Conservation (phyloP, 1,140 invertebrate genomes). For the Temnothorax nylanderi region DNA sequence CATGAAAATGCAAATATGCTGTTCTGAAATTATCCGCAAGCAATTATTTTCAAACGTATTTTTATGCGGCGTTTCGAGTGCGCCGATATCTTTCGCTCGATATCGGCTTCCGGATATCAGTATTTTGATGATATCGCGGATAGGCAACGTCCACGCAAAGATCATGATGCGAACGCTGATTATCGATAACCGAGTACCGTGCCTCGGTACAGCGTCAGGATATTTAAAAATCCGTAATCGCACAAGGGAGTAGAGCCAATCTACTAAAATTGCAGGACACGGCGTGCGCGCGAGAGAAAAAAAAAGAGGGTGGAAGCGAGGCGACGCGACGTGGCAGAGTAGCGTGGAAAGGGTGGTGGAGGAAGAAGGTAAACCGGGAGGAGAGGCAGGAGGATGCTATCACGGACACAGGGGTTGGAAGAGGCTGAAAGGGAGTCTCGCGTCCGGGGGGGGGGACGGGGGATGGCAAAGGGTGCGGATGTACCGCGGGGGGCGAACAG, state of each 20-base stretch:
- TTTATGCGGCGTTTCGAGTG: background rate
- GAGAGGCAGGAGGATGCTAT: slow-evolving; percentile 35
- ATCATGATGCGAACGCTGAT: background rate
- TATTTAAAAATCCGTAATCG: slow-evolving; percentile 4
- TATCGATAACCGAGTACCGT: background rate
- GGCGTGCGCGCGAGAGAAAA: background rate
- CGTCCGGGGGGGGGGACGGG: background rate
- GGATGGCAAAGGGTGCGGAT: slow-evolving; percentile 55
- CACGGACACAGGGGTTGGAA: slow-evolving; percentile 48
- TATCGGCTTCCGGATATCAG: background rate
- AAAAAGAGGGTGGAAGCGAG: background rate
- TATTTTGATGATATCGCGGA: background rate
- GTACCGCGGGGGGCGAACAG: slow-evolving; percentile 50
- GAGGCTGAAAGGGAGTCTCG: slow-evolving; percentile 61
- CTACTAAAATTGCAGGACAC: slow-evolving; percentile 19
- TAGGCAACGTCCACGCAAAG: background rate
- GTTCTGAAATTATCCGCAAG: background rate
- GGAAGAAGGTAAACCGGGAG: slow-evolving; percentile 24
- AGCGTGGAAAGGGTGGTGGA: background rate
- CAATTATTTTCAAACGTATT: slow-evolving; percentile 4
- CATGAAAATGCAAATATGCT: background rate
- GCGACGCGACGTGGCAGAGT: background rate
- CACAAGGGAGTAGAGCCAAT: background rate
- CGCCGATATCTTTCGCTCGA: background rate
- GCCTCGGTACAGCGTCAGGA: background rate